Percentiles rank a stretch among this genome's conserved stretches.
Conservation (phyloP, 92 coral and sea anemone species). For the Heliopora coerulea region DNA sequence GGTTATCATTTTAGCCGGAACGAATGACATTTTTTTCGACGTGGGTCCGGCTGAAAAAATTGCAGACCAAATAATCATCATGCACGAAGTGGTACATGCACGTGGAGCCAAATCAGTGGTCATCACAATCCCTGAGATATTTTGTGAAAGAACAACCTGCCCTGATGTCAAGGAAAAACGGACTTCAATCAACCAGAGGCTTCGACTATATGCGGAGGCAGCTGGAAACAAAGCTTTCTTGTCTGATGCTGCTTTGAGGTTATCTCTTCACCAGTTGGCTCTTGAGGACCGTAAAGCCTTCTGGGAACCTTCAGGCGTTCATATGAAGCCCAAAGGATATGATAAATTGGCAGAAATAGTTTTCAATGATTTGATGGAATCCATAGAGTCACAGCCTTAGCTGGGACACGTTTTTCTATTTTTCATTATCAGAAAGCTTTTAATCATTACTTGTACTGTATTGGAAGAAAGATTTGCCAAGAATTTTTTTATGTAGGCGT, state of each 20-base stretch:
- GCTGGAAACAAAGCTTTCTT: conserved; percentile 61
- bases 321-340: conserved; percentile 81
- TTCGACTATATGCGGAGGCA: conserved; percentile 71
- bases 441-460: too few relatives aligned
- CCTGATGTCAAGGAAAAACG: conserved; percentile 58
- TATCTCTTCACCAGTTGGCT: conserved; percentile 58
- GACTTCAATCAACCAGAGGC: conserved; percentile 60
- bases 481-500: too few relatives aligned
- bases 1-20: conserved; percentile 84
- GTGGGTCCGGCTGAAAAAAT: conserved; percentile 60
- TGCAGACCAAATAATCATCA: conserved; percentile 70
- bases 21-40: conserved; percentile 80
- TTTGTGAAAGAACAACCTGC: conserved; percentile 66
- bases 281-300: conserved; percentile 58
- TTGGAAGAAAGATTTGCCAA: too few relatives aligned
- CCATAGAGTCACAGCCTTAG: conserved; percentile 29
- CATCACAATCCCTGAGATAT: conserved; percentile 84
- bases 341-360: conserved; percentile 83
- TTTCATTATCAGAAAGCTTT: too few relatives aligned
- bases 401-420: too few relatives aligned
- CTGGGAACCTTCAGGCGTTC: conserved; percentile 82
- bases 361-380: conserved; percentile 71
- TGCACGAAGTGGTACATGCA: conserved; percentile 77
- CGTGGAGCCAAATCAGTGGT: conserved; percentile 75
- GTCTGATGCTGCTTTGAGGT: conserved; percentile 72